Conservation (phyloP, 2,888 invertebrate species). For the Rugalucina vietnamica region DNA sequence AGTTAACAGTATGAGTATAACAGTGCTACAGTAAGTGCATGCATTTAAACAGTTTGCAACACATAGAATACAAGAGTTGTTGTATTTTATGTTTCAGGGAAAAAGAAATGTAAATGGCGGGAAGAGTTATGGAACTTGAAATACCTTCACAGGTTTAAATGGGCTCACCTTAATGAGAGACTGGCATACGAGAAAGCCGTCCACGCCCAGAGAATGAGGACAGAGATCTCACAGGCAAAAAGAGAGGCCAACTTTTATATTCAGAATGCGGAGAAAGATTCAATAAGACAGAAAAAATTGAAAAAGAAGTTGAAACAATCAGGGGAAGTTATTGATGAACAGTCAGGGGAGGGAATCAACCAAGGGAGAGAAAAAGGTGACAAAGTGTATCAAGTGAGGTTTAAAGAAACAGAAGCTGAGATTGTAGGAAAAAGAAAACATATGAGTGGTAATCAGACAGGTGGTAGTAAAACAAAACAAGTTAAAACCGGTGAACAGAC, state of each 20-base stretch:
- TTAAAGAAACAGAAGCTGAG: constrained; percentile 77
- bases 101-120: constrained; percentile 86
- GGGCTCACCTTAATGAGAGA: constrained; percentile 97
- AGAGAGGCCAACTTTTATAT: constrained; percentile 93
- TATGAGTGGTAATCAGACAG: constrained; percentile 36
- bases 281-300: constrained; percentile 68
- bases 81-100: constrained; percentile 77
- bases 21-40: no score
- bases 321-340: constrained; percentile 34
- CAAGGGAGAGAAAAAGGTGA: constrained; percentile 23
- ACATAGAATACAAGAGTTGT: no score
- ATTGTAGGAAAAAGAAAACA: constrained; percentile 63
- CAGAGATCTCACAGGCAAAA: constrained; percentile 95
- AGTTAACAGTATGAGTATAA: no score
- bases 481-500: background rate
- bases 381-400: constrained; percentile 61
- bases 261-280: constrained; percentile 88
- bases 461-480: constrained; percentile 25
- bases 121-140: constrained; percentile 98
- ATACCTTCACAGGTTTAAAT: constrained; percentile 96
- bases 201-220: constrained; percentile 92
- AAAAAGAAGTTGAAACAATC: constrained; percentile 30
- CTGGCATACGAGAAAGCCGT: constrained; percentile 96
- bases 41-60: no score
- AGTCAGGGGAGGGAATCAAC: constrained; percentile 25